Evolutionary conservation across 2,888 invertebrate species (phyloP), one percentile per base, ranked within the genome.

Genomic region (Plusia festucae): DNA sequence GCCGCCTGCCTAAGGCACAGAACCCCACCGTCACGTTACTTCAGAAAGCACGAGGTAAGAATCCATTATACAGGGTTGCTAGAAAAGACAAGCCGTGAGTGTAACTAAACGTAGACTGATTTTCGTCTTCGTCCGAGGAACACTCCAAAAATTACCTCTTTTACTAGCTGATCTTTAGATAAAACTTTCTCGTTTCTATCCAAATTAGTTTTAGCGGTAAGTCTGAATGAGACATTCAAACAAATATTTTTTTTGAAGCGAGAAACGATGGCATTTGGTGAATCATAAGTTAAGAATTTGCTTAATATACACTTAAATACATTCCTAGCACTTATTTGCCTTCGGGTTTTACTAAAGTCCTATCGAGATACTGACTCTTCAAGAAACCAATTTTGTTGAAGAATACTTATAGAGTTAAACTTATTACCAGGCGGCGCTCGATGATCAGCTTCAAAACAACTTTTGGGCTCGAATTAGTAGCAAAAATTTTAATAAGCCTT

Each of bases 21-120:
- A 98, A 98, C 91, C 98, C 98, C 0, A 98, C 98, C 7, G 97
- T 98, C 81, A 98, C 98, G 0, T 93, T 98, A 49, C 95, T 98
- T 68, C 98, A 98, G 93, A 98, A 98, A 93, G 98, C 98, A 64
- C 96, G 98, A 97, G 98, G 98, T 98, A 94, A 87, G 87, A 1
- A 1, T 24, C 15, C 5, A 18, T 20, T 2, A 11, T 11, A 18
- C 2, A 0, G 3, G 7, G 0, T 20, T 9, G 2, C 34, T 34
- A 11, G 9, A n/a, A n/a, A n/a, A n/a, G n/a, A n/a, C n/a, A n/a
- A n/a, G n/a, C n/a, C n/a, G n/a, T n/a, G n/a, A n/a, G n/a, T n/a
- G n/a, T n/a, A n/a, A n/a, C n/a, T n/a, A n/a, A n/a, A n/a, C n/a
- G n/a, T n/a, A n/a, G n/a, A n/a, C n/a, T n/a, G n/a, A n/a, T n/a